Evolutionary conservation across 2,888 invertebrate genomes (phyloP), one percentile per base, ranked within the genome.

Genomic region (Thalpophila matura): DNA sequence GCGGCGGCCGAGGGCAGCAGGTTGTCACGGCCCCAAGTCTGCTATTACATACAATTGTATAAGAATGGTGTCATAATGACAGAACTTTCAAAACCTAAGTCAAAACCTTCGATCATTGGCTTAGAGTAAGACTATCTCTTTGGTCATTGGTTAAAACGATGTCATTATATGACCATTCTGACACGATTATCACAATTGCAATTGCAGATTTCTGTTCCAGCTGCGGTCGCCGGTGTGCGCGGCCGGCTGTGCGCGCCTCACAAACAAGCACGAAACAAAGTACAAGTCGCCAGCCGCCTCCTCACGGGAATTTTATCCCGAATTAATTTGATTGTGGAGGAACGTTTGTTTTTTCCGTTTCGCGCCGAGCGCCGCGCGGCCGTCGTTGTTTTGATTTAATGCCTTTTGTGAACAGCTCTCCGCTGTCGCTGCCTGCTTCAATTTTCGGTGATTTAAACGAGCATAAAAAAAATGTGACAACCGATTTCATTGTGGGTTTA

Each of bases 381-480:
- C 60, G 62, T 51, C 57, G 35, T 35, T 40, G 54, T 54, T 53
- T 57, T 79, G 79, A 67, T 76, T 71, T 61, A 76, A 63, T 63
- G 49, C 38, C 38, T 62, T 50, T 66, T 66, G 57, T 55, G 60
- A 55, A 40, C 29, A 56, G 51, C 33, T 31, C 40, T 38, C n/a
- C 20, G 42, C 47, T 43, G 42, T 27, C n/a, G 7, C n/a, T 42
- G 47, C 40, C 12, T 43, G 24, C 24, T 16, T 35, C 29, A 53
- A n/a, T 16, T 35, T 35, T 50, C 3, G 12, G 6, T 29, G 29
- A 53, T 59, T 54, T 22, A 0, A 26, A 16, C 26, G 20, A 35
- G 9, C 29, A 14, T 40, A 26, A 20, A n/a, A 47, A 46, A 43
- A 61, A 18, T 14, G 16, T 27, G 12, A 27, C 14, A 10, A 45